Evolutionary conservation across 2,113 vertebrate species (phyloP), one percentile per base, ranked within the genome.

Genomic region (Halcyon malimbica): DNA sequence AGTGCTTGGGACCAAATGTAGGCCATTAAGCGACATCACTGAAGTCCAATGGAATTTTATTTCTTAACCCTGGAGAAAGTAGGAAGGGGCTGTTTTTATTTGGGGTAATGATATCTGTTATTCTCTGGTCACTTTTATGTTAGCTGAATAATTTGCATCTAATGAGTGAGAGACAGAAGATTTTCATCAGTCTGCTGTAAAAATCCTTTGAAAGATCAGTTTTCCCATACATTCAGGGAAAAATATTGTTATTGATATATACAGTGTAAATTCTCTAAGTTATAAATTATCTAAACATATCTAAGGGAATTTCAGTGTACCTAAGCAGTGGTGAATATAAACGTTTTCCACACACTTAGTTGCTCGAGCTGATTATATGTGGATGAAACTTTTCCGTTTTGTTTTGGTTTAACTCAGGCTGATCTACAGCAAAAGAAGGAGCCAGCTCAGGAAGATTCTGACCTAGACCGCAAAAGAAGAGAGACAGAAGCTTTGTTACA

Each of bases 401-500:
- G 24, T 53, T 78, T 42, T 84, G 25, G 17, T 93, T 91, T 57
- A 51, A 91, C 62, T 90, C 83, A 96, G 96, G 96, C 98, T 25
- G 99, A 99, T 96, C 98, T 97, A 86, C 99, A 99, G 93, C 98
- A 99, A 95, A 99, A 99, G 97, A 98, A 98, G 44, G 99, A 99
- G 85, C 98, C 97, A 8, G 97, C 98, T 73, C 98, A 98, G 24
- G 99, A 99, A 77, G 99, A 99, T 83, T 99, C 99, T 2, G 99
- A 99, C 93, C 96, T 99, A 89, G 99, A 99, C 96, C 99, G 99
- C 35, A 99, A 99, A 87, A 98, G 99, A 50, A 98, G 99, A 71
- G 99, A 99, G 97, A 99, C 99, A 0, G 99, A 99, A 92, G 99
- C 99, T 50, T 97, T 99, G 78, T 98, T 99, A 26, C 99, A 99